Evolutionary conservation across 2,888 invertebrate genomes (phyloP), one percentile per base, ranked within the genome.

Genomic region (Argynnis bischoffii): DNA sequence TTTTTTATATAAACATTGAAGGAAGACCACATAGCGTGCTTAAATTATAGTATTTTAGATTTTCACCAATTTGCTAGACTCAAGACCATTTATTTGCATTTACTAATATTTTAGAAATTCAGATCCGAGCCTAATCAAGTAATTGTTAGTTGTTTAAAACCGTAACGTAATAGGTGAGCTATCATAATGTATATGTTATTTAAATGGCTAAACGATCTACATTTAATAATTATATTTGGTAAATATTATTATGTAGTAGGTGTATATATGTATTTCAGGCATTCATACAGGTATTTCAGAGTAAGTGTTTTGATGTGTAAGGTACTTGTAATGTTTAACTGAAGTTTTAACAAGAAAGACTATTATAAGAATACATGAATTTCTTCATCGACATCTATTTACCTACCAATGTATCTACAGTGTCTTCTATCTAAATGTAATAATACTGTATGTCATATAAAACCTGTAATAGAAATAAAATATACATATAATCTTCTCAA

Each of bases 81-180:
- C 72, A 69, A 70, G 69, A 55, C 75, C 78, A 72, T 77, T 83
- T 83, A 76, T 76, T 87, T 88, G 88, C 89, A 89, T 89, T 89
- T 87, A 88, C 79, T 84, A 81, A 76, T 79, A 78, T 77, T 83
- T 82, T 84, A 84, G 79, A 79, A 72, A 63, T 41, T 81, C 80
- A 75, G 77, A 84, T 85, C 85, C 83, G 85, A 87, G 84, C 85
- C 86, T 85, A 82, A 84, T 81, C 76, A 81, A 80, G 70, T 82
- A 77, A 72, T 61, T 63, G 46, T 66, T 81, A 79, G 81, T 64
- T 41, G 41, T 46, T 41, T 47, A 14, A 46, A 31, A 16, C 26
- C 26, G 8, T 47, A 31, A 35, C 11, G 18, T 47, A 26, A 48
- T 35, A n/a, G 51, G 26, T 53, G 26, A 53, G 47, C 46, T 53